These are phyloP conservation scores for Monopis laevigella DNA, from an alignment of 2,888 invertebrate species.

Conservation along the genomic window DNA sequence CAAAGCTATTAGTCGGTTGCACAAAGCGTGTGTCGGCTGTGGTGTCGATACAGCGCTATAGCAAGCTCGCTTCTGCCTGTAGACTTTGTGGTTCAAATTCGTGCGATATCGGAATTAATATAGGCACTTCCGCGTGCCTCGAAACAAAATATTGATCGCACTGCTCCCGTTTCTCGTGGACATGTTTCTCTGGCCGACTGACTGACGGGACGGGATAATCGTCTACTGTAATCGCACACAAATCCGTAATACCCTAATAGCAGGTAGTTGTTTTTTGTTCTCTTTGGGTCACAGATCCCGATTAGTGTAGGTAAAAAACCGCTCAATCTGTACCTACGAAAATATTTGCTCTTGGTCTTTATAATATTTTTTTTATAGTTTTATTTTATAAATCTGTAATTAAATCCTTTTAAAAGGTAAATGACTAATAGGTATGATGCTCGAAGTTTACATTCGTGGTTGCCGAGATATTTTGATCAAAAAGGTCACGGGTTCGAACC, in stretches of 20 bases:
- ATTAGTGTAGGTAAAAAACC: conserved; percentile 29
- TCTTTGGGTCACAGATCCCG: conserved; percentile 40
- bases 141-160: conserved; percentile 57
- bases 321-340: too few species aligned
- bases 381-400: too few species aligned
- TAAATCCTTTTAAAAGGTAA: too few species aligned
- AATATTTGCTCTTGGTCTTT: too few species aligned
- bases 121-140: conserved; percentile 45
- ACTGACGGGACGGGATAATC: conserved; percentile 23
- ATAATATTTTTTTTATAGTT: too few species aligned
- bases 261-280: conserved; percentile 59
- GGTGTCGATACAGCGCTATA: background rate
- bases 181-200: conserved; percentile 36
- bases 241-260: conserved; percentile 28
- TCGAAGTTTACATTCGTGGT: too few species aligned
- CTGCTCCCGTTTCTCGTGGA: conserved; percentile 22
- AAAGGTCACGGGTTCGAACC: too few species aligned
- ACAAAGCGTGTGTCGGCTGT: conserved; percentile 11
- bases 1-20: conserved; percentile 29
- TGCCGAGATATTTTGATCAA: too few species aligned
- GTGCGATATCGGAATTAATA: conserved; percentile 35
- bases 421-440: too few species aligned
- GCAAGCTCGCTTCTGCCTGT: too few species aligned
- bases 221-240: background rate
- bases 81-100: conserved; percentile 36